Conservation (phyloP, 2,113 vertebrate genomes). For the Cacatua alba region DNA sequence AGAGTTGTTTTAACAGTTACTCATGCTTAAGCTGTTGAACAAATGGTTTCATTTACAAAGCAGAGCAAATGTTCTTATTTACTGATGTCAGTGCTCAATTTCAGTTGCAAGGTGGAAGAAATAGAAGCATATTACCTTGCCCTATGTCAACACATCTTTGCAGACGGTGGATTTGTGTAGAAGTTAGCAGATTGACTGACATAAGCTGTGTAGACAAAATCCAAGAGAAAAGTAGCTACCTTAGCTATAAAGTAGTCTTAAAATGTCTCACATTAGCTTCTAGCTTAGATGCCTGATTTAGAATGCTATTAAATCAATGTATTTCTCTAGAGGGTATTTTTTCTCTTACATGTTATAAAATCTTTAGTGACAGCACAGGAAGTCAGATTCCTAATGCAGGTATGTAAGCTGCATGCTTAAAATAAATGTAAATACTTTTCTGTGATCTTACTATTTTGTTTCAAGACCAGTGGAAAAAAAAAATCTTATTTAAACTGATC, state of each 20-base stretch:
- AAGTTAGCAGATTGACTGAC: not conserved
- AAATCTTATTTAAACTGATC: not conserved
- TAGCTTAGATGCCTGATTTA: not conserved
- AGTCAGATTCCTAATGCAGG: not conserved
- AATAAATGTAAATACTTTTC: not conserved
- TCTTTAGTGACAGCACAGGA: not conserved
- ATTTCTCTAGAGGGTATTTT: not conserved
- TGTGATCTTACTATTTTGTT: not conserved
- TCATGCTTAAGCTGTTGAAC: slow-evolving; percentile 4
- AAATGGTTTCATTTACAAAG: slow-evolving; percentile 47
- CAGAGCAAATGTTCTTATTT: slow-evolving; percentile 21
- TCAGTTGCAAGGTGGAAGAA: slow-evolving; percentile 25
- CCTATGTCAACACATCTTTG: not conserved
- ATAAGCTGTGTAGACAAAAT: not conserved
- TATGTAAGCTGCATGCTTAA: not conserved
- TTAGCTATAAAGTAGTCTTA: not conserved
- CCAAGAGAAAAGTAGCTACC: not conserved
- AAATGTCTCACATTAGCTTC: not conserved
- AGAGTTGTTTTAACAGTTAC: slow-evolving; percentile 14
- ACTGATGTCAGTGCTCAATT: slow-evolving; percentile 33
- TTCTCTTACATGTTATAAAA: not conserved
- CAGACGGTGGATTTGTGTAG: not conserved
- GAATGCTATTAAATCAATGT: not conserved
- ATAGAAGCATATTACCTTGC: not conserved
- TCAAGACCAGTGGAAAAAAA: not conserved